A percentile compares a stretch with the other conserved stretches of the same genome.
These are phyloP conservation scores for Enchytraeus crypticus DNA, from an alignment of 2,888 invertebrate species.

Conservation along the genomic window DNA sequence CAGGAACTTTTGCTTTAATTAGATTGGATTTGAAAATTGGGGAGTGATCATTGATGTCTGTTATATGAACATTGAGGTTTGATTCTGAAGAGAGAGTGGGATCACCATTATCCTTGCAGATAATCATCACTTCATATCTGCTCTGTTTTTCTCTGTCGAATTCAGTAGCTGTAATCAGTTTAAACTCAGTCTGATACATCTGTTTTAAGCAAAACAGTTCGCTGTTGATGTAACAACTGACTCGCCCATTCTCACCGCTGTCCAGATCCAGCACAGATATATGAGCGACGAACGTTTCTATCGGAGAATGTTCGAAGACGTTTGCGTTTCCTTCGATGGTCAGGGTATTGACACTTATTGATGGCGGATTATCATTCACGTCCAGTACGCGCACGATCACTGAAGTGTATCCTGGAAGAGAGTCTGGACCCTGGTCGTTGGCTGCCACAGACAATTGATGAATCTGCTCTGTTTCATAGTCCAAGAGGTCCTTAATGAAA, in stretches of 20 bases:
- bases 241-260: slow-evolving; percentile 80
- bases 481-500: slow-evolving; percentile 11
- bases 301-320: slow-evolving; percentile 60
- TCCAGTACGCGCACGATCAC: slow-evolving; percentile 55
- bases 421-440: slow-evolving; percentile 47
- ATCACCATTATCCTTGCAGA: slow-evolving; percentile 20
- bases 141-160: slow-evolving; percentile 83
- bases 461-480: slow-evolving; percentile 14
- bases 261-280: slow-evolving; percentile 83
- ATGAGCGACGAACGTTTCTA: slow-evolving; percentile 84
- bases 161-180: slow-evolving; percentile 68
- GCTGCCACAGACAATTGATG: slow-evolving; percentile 20
- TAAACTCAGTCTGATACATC: slow-evolving; percentile 58
- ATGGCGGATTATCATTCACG: slow-evolving; percentile 78
- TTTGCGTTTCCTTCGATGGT: slow-evolving; percentile 65
- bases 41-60: slow-evolving; percentile 23
- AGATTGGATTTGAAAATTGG: slow-evolving; percentile 47
- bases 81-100: slow-evolving; percentile 4
- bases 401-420: slow-evolving; percentile 66
- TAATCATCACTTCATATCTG: slow-evolving; percentile 78
- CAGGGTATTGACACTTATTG: slow-evolving; percentile 71
- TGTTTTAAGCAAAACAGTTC: slow-evolving; percentile 62
- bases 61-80: slow-evolving; percentile 14
- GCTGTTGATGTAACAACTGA: slow-evolving; percentile 63
- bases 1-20: slow-evolving; percentile 61